Conservation (phyloP, 2,113 vertebrate genomes). For the Syrrhaptes paradoxus region DNA sequence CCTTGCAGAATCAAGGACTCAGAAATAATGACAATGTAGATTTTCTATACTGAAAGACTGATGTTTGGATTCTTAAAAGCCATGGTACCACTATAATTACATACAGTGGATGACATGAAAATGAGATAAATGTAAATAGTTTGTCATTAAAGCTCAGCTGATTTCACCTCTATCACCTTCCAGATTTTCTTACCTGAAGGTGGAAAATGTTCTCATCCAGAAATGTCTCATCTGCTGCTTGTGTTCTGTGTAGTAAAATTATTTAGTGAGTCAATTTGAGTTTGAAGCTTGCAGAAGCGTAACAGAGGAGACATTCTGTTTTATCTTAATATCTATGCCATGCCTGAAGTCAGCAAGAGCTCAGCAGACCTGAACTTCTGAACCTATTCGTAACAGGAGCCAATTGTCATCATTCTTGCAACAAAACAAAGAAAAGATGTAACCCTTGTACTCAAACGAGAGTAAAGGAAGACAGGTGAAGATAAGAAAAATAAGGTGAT, state of each 20-base stretch:
- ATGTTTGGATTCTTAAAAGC: not conserved
- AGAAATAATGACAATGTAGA: not conserved
- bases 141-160: not conserved
- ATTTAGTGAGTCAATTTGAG: not conserved
- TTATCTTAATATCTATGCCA: constrained; percentile 20
- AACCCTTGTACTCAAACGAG: not conserved
- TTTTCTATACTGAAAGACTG: not conserved
- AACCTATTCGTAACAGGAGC: constrained; percentile 17
- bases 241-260: not conserved
- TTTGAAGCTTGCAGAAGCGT: not conserved
- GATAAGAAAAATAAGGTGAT: not conserved
- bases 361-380: constrained; percentile 44
- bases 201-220: not conserved
- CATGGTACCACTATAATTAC: not conserved
- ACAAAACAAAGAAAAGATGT: not conserved
- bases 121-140: not conserved
- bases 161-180: not conserved
- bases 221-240: not conserved
- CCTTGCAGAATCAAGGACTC: not conserved
- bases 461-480: not conserved
- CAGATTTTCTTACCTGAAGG: not conserved
- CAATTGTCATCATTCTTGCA: not conserved
- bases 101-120: not conserved
- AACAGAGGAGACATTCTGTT: not conserved
- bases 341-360: not conserved